Evolutionary conservation across 2,888 invertebrate species (phyloP).

Genomic region (Auanema freiburgensis): DNA sequence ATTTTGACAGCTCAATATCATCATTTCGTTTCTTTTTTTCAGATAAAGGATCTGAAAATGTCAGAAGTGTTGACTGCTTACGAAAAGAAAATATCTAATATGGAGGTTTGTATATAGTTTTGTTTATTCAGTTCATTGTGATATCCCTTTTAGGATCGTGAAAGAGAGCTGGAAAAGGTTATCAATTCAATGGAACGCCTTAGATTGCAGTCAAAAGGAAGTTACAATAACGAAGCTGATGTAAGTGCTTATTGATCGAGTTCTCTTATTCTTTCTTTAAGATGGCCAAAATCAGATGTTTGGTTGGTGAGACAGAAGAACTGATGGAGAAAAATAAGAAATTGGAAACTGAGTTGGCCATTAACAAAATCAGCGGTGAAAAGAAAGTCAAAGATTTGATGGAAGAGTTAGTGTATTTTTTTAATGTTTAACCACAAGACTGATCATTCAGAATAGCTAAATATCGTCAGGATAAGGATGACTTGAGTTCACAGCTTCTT

Average conservation of each 20-base stretch:
- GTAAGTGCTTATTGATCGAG: constrained; percentile 4
- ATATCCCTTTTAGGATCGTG: constrained; percentile 33
- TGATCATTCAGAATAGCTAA: background rate
- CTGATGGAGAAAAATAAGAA: constrained; percentile 14
- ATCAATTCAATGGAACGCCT: constrained; percentile 66
- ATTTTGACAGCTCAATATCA: background rate
- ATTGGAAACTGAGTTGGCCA: background rate
- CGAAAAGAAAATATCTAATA: constrained; percentile 48
- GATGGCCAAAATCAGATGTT: constrained; percentile 24
- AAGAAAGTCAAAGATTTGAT: background rate
- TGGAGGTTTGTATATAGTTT: constrained; percentile 24
- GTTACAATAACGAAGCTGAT: constrained; percentile 15
- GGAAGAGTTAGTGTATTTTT: constrained; percentile 16
- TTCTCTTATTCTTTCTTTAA: background rate
- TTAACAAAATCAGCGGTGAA: background rate
- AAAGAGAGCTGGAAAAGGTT: constrained; percentile 65
- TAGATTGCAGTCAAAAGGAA: constrained; percentile 37
- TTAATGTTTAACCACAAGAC: background rate
- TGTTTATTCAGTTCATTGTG: background rate
- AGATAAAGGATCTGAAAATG: constrained; percentile 44
- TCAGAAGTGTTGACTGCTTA: constrained; percentile 46
- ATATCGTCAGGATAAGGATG: constrained; percentile 24
- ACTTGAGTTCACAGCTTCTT: constrained; percentile 22
- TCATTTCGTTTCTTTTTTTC: constrained; percentile 1
- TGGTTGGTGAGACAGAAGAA: constrained; percentile 27